Percentiles rank a stretch among this genome's conserved stretches.
phyloP scores from a whole-genome alignment of 2,888 invertebrate genomes.

The Osedax fenrisi region DNA sequence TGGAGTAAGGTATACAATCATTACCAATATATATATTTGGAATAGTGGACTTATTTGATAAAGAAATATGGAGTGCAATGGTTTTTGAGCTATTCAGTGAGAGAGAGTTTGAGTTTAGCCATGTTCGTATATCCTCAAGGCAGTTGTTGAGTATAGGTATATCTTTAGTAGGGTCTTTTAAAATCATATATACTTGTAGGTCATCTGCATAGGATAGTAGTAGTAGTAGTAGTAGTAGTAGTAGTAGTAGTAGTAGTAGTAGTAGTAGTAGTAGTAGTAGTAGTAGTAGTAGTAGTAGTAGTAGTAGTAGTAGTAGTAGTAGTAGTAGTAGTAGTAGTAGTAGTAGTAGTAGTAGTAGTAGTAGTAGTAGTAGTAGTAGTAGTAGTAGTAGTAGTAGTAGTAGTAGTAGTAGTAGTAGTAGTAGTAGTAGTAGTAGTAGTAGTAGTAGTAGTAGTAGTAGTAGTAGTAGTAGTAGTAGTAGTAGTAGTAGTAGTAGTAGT shows the following conservation, averaged over 20 bases:
- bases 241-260: constrained; percentile 19
- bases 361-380: constrained; percentile 15
- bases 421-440: constrained; percentile 19
- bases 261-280: constrained; percentile 19
- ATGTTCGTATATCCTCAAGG: too few species aligned
- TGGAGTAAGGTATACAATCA: too few species aligned
- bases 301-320: constrained; percentile 17
- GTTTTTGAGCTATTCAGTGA: background rate
- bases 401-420: constrained; percentile 17
- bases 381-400: constrained; percentile 17
- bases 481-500: constrained; percentile 19
- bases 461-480: constrained; percentile 15
- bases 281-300: constrained; percentile 19
- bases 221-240: constrained; percentile 17
- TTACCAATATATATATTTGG: background rate
- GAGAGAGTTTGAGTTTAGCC: too few species aligned
- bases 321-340: constrained; percentile 16
- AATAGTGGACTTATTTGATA: background rate
- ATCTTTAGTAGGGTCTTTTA: too few species aligned
- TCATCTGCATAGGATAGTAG: too few species aligned
- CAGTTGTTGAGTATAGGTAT: too few species aligned
- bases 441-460: constrained; percentile 18
- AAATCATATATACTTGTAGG: too few species aligned
- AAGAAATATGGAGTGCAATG: background rate
- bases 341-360: constrained; percentile 15